A percentile compares a stretch with the other conserved stretches of the same genome.
Conservation (phyloP, 2,888 invertebrate species). For the Axea sp. region DNA sequence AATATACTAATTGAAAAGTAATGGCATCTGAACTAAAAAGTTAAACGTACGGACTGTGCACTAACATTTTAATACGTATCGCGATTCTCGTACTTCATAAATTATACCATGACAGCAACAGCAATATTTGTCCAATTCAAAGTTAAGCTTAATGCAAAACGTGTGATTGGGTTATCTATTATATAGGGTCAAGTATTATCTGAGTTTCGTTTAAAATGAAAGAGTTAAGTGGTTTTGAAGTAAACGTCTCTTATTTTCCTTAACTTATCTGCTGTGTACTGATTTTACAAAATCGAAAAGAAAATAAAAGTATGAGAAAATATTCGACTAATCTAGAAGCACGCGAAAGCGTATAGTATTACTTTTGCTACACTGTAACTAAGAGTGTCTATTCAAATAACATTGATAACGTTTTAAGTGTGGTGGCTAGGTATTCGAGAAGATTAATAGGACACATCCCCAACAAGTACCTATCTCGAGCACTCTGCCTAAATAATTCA, state of each 20-base stretch:
- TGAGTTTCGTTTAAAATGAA: constrained; percentile 18
- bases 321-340: constrained; percentile 11
- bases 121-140: constrained; percentile 39
- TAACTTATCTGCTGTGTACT: not conserved
- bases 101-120: constrained; percentile 19
- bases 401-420: constrained; percentile 55
- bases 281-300: not conserved
- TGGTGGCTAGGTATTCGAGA: constrained; percentile 50
- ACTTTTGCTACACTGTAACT: constrained; percentile 38
- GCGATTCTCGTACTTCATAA: constrained; percentile 34
- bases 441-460: constrained; percentile 62
- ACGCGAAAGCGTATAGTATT: constrained; percentile 13
- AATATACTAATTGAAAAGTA: constrained; percentile 8
- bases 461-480: constrained; percentile 60
- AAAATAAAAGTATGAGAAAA: constrained; percentile 5
- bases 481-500: constrained; percentile 62
- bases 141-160: constrained; percentile 37
- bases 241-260: constrained; percentile 8
- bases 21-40: not conserved
- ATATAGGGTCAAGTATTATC: constrained; percentile 43
- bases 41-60: not conserved
- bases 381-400: constrained; percentile 51
- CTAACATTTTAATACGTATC: constrained; percentile 24
- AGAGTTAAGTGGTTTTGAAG: constrained; percentile 43
- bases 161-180: constrained; percentile 40